These are phyloP conservation scores for Physella acuta DNA, from an alignment of 1,140 invertebrate species.

Conservation along the genomic window DNA sequence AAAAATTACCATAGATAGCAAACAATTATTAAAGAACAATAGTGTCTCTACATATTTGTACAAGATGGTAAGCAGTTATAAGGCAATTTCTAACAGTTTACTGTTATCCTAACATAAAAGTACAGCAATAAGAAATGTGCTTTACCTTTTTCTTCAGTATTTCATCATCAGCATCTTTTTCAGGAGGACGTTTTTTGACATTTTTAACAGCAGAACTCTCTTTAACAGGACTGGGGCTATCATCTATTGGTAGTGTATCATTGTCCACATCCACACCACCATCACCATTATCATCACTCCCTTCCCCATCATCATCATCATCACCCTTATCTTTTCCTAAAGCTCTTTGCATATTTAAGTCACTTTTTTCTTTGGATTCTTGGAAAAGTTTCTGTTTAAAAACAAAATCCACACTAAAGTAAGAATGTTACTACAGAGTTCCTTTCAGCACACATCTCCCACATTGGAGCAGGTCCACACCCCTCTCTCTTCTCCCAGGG, in stretches of 20 bases:
- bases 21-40: too few species aligned
- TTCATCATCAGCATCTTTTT: conserved; percentile 18
- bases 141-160: conserved; percentile 7
- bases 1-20: too few species aligned
- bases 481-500: too few species aligned
- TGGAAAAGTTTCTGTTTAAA: conserved; percentile 46
- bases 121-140: background rate
- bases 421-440: too few species aligned
- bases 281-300: conserved; percentile 25
- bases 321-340: conserved; percentile 30
- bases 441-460: too few species aligned
- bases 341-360: conserved; percentile 41
- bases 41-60: too few species aligned
- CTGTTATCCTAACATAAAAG: too few species aligned
- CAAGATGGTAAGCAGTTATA: too few species aligned
- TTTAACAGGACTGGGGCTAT: background rate
- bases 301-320: conserved; percentile 27
- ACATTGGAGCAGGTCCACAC: too few species aligned
- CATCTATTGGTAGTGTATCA: too few species aligned
- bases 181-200: conserved; percentile 21
- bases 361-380: conserved; percentile 54
- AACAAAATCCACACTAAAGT: conserved; percentile 10
- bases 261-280: conserved; percentile 20
- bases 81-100: too few species aligned
- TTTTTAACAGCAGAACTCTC: conserved; percentile 4